Conservation (phyloP, 1,140 invertebrate species). For the Danaus melanippus region DNA sequence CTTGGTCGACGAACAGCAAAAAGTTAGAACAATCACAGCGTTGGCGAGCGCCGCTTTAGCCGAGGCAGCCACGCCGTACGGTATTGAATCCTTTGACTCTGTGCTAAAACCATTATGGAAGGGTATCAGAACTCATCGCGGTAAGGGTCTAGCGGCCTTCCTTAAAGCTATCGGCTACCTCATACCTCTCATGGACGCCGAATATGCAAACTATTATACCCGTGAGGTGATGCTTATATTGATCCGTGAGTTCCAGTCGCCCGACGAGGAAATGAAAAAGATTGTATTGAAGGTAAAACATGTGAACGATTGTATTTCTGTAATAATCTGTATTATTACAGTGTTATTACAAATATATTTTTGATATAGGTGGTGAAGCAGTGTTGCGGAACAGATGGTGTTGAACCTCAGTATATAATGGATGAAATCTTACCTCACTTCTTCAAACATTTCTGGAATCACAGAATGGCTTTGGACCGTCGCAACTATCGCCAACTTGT, state of each 20-base stretch:
- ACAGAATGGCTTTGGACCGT: conserved; percentile 98
- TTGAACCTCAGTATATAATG: conserved; percentile 99
- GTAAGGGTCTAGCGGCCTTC: conserved; percentile 99
- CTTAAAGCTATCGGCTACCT: conserved; percentile 99
- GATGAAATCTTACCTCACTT: conserved; percentile 99
- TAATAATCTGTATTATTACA: not conserved
- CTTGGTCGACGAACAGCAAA: conserved; percentile 89
- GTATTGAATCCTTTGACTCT: conserved; percentile 99
- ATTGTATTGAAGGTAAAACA: conserved; percentile 94
- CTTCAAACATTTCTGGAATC: conserved; percentile 99
- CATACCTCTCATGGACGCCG: conserved; percentile 99
- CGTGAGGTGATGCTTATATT: conserved; percentile 99
- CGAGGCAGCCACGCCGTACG: conserved; percentile 98
- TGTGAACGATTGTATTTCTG: no score
- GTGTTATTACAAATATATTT: conserved; percentile 14
- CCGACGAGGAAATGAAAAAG: conserved; percentile 99
- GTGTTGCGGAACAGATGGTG: conserved; percentile 99
- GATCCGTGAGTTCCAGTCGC: conserved; percentile 99
- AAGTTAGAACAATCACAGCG: conserved; percentile 97
- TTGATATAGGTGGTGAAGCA: conserved; percentile 95
- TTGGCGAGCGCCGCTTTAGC: conserved; percentile 97
- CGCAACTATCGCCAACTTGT: conserved; percentile 98
- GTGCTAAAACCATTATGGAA: conserved; percentile 99
- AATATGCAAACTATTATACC: conserved; percentile 99
- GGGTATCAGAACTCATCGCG: conserved; percentile 97